These are phyloP conservation scores for Xyliphius kryptos DNA, from an alignment of 2,113 vertebrate genomes.

Conservation along the genomic window DNA sequence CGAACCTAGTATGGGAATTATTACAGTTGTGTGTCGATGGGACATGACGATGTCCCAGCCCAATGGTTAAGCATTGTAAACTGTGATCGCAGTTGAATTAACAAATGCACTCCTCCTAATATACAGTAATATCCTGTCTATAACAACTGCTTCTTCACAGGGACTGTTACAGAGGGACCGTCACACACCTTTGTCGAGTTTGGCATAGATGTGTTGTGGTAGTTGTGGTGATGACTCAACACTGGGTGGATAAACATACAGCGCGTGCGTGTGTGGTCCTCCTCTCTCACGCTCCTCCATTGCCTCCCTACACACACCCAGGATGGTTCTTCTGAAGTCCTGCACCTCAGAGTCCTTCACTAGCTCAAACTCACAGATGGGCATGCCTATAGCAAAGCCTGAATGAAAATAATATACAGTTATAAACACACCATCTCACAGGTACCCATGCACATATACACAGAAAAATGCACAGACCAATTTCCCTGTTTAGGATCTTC, in stretches of 20 bases:
- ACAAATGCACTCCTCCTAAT: no score
- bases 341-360: conserved; percentile 61
- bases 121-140: no score
- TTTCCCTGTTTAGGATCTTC: conserved; percentile 72
- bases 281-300: conserved; percentile 69
- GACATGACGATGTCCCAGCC: no score
- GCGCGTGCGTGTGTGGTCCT: conserved; percentile 65
- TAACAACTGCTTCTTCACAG: no score
- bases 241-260: conserved; percentile 72
- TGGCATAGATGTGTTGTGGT: conserved; percentile 67
- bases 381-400: conserved; percentile 74
- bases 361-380: conserved; percentile 63
- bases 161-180: no score
- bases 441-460: not conserved
- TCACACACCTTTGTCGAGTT: conserved; percentile 66
- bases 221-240: conserved; percentile 66
- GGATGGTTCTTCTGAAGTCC: conserved; percentile 56
- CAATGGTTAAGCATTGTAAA: no score
- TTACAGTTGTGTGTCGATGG: no score
- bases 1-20: no score
- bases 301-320: conserved; percentile 68
- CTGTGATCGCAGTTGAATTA: no score
- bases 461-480: conserved; percentile 49
- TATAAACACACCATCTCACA: no score
- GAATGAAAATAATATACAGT: no score